These are phyloP conservation scores for Candidula unifasciata DNA, from an alignment of 2,888 invertebrate species.

Conservation along the genomic window DNA sequence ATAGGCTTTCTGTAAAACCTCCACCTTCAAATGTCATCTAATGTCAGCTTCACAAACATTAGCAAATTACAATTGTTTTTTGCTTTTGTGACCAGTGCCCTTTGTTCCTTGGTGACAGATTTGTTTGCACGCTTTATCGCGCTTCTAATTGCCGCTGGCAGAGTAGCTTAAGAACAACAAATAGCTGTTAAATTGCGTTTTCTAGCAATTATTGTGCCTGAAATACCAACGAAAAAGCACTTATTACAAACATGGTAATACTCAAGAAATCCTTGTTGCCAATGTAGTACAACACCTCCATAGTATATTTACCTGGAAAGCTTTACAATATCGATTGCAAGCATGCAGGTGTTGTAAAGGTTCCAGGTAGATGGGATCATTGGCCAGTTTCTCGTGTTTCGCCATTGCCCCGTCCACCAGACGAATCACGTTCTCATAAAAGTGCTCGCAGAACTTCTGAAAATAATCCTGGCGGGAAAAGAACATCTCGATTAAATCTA, in stretches of 20 bases:
- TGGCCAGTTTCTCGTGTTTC: constrained; percentile 93
- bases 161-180: no score
- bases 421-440: constrained; percentile 84
- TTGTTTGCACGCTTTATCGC: constrained; percentile 80
- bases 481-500: not conserved
- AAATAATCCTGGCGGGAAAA: constrained; percentile 85
- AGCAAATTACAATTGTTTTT: constrained; percentile 95
- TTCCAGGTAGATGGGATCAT: constrained; percentile 72
- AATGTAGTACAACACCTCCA: no score
- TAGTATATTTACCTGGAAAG: constrained; percentile 81
- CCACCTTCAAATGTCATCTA: constrained; percentile 98
- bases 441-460: constrained; percentile 94
- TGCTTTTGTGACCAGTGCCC: constrained; percentile 95
- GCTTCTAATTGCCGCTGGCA: no score
- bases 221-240: no score
- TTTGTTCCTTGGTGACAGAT: constrained; percentile 90
- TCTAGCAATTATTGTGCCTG: no score
- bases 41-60: constrained; percentile 97
- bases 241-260: no score
- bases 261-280: no score
- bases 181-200: no score
- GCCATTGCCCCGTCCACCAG: constrained; percentile 96
- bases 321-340: constrained; percentile 90
- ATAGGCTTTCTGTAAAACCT: constrained; percentile 95
- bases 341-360: constrained; percentile 90